phyloP scores from a whole-genome alignment of 2,797 vertebrate species.

The Neostethus bicornis region DNA sequence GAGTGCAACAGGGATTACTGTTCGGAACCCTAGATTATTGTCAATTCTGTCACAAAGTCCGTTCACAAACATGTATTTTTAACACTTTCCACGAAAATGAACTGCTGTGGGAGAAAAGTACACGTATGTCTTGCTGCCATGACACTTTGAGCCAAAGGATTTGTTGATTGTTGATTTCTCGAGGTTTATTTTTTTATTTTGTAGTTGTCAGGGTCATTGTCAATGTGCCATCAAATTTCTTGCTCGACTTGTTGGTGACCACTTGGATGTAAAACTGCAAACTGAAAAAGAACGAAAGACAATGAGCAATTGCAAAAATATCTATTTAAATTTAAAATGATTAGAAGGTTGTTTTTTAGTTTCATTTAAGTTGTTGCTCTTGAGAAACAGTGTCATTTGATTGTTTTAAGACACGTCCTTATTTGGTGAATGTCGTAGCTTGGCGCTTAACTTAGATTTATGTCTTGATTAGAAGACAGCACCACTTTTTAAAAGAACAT shows the following conservation, averaged over 20 bases:
- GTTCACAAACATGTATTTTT: conserved; percentile 57
- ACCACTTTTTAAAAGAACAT: conserved; percentile 42
- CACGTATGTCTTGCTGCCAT: conserved; percentile 67
- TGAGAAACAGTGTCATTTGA: conserved; percentile 19
- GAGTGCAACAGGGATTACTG: conserved; percentile 16
- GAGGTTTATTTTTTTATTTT: conserved; percentile 31
- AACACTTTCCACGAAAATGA: conserved; percentile 40
- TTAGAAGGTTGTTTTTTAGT: conserved; percentile 19
- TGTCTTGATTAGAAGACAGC: conserved; percentile 44
- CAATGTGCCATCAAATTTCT: conserved; percentile 58
- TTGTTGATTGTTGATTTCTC: conserved; percentile 30
- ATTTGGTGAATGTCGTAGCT: conserved; percentile 11
- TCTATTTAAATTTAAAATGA: conserved; percentile 30
- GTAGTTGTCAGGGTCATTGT: conserved; percentile 52
- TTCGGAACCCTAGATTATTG: too few relatives aligned
- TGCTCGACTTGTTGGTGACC: conserved; percentile 51
- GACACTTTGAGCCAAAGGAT: conserved; percentile 43
- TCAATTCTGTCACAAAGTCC: too few relatives aligned
- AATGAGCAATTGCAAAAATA: conserved; percentile 30
- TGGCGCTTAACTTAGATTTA: conserved; percentile 44
- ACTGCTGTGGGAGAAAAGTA: conserved; percentile 44
- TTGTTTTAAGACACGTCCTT: conserved; percentile 1
- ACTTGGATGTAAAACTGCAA: conserved; percentile 65
- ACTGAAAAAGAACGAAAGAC: conserved; percentile 24
- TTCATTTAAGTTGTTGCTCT: conserved; percentile 32